Base-by-base conservation (phyloP, 2,113 vertebrate species). In the Oreocharis arfaki region DNA sequence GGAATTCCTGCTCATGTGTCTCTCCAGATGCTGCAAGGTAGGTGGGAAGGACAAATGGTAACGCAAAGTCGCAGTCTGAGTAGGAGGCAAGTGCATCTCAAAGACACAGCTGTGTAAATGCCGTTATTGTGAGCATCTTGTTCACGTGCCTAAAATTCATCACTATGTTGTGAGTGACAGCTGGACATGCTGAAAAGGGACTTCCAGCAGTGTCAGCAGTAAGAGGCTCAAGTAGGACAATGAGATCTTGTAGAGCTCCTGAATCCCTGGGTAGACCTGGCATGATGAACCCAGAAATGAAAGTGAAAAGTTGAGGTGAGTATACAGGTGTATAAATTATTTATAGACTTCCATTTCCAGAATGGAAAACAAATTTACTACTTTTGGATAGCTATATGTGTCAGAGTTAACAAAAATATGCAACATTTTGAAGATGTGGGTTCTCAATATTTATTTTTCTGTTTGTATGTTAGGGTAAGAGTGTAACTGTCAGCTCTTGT, bases 321-420 rank as follows among this genome's bases (percentile, higher is more conserved):
- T 63, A 32, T 4, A 12, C 11, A 20, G 3, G 14, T 16, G 4
- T n/a, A n/a, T n/a, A n/a, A n/a, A n/a, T n/a, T n/a, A 1, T 70
- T 59, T 59, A 59, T 1, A 33, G 35, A 15, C 27, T 64, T 79
- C 14, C 5, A 35, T 41, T 57, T 75, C 68, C 57, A 69, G 35
- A 73, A 33, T 1, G 21, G 47, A 87, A 77, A 78, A 53, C 9
- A n/a, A 26, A 23, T 50, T 3, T 35, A 42, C 21, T 32, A 17
- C 28, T 78, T 69, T 44, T 0, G 0, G 21, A 26, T 8, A 32
- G 47, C 21, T 3, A 0, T 18, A 2, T 5, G 10, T 26, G 22
- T 42, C 28, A 13, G 30, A 57, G 47, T 33, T 46, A 26, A 47
- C 37, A 46, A 53, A 75, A 60, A 37, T 6, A n/a, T 1, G 3